Conservation (phyloP, 1,140 invertebrate genomes). For the Meteorus sp. region DNA sequence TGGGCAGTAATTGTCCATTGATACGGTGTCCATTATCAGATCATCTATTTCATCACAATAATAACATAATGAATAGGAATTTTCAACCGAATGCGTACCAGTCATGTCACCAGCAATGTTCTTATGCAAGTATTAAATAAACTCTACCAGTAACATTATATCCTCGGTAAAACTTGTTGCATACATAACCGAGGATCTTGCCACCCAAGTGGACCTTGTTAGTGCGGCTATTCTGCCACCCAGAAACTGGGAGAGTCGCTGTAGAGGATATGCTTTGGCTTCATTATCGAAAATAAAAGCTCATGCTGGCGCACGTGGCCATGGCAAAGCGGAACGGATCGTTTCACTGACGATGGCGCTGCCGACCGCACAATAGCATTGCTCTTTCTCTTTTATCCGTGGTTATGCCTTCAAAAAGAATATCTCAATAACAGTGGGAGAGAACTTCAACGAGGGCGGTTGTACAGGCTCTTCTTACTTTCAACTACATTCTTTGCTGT, state of each 20-base stretch:
- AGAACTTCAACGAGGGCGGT: too few species aligned
- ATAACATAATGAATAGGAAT: background rate
- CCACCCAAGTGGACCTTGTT: constrained; percentile 56
- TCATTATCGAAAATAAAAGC: constrained; percentile 39
- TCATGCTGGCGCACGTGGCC: constrained; percentile 22
- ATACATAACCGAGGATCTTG: constrained; percentile 29
- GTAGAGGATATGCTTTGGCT: constrained; percentile 36
- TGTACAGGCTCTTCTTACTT: too few species aligned
- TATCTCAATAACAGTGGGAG: background rate
- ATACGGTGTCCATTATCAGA: constrained; percentile 44
- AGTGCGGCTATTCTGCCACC: constrained; percentile 44
- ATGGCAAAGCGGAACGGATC: background rate
- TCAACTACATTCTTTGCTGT: background rate
- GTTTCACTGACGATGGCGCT: background rate
- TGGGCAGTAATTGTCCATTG: too few species aligned
- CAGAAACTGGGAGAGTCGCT: constrained; percentile 43
- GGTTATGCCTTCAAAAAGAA: background rate
- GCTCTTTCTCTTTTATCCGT: background rate
- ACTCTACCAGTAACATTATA: constrained; percentile 39
- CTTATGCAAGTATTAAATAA: too few species aligned
- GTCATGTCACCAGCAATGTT: too few species aligned
- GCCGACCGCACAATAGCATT: background rate
- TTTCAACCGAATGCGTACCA: too few species aligned
- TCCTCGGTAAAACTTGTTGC: constrained; percentile 37
- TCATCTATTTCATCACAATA: background rate